Evolutionary conservation across 2,888 invertebrate species (phyloP), one percentile per base, ranked within the genome.

Genomic region (Macropis europaea): DNA sequence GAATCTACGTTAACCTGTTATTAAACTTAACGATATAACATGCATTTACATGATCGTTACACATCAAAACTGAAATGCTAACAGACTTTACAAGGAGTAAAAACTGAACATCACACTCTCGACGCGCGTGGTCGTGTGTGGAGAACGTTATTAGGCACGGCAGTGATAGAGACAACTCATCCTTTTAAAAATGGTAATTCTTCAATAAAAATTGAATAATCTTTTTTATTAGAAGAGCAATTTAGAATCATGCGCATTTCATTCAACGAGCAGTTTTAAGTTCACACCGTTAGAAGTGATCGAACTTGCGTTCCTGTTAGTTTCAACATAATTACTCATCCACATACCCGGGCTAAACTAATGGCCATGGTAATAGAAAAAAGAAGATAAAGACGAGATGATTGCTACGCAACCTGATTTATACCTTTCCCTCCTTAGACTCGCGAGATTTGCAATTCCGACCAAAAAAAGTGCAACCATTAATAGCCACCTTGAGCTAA

Each of bases 381-480:
- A 69, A 70, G 36, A 36, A 17, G 61, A 59, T 73, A 67, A 73
- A 67, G 52, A 47, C 34, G 52, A 28, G 57, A 59, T 73, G 67
- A 73, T 72, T 73, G 50, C 73, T 57, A 54, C 36, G 43, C 53
- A 45, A 67, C 61, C 67, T 73, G 67, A 74, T 68, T 73, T 73
- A 73, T 73, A 40, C 47, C 34, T 57, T 34, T 53, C 45, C 43
- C 50, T 66, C 54, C 52, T 34, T n/a, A 36, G 30, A 26, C 22
- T 40, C 22, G 28, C 15, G 24, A 24, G 59, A 72, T 48, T 48
- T 30, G 47, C 30, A 24, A 70, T 52, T 22, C 30, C 36, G 50
- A 60, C 50, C 45, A 66, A 66, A 72, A 56, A 52, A 56, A 72
- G 34, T 11, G 60, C 56, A 40, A 73, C 61, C 56, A 52, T 61